Base-by-base conservation (phyloP, 1,140 invertebrate genomes). In the Bombus confusus region DNA sequence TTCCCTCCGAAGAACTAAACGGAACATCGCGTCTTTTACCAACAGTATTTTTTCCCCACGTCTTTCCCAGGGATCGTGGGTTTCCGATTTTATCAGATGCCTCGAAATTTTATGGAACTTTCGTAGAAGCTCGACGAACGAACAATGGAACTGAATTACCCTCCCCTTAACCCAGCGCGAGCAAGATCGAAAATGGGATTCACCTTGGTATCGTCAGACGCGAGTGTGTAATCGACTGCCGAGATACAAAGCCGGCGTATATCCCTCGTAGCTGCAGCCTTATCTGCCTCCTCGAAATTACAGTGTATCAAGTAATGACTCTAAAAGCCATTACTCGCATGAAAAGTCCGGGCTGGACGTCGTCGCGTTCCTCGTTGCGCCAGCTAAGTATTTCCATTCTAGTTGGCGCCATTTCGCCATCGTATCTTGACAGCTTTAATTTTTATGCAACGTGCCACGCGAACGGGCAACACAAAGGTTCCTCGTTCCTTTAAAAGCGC, bases 291-390 rank as follows among this genome's bases (percentile, higher is more conserved):
- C 69, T 86, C 84, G 86, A 88, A 88, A 89, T 89, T 86, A 89
- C 66, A 79, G 88, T 72, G 84, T 83, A 88, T 89, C 87, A 80
- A 83, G 75, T 89, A 89, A 89, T 89, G 76, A 68, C 88, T 76
- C 57, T 77, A 79, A 88, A 78, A 86, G 79, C 87, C 57, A 88
- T 91, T 85, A 86, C 78, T 31, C 22, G 34, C n/a, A 2, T 43
- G 77, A 89, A 85, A 82, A 87, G 68, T 80, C 52, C 1, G 37
- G n/a, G 66, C 75, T 57, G n/a, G 43, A 72, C 57, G 77, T 22
- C 37, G 3, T 34, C 13, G 18, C 31, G 37, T 76, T 80, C 66
- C 68, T 62, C 34, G 37, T 66, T n/a, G 6, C n/a, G 37, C 18
- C 18, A 52, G 47, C 5, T 39, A n/a, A 22, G 47, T 34, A 52